Conservation (phyloP, 1,140 invertebrate genomes). For the Brachionus koreanus region DNA sequence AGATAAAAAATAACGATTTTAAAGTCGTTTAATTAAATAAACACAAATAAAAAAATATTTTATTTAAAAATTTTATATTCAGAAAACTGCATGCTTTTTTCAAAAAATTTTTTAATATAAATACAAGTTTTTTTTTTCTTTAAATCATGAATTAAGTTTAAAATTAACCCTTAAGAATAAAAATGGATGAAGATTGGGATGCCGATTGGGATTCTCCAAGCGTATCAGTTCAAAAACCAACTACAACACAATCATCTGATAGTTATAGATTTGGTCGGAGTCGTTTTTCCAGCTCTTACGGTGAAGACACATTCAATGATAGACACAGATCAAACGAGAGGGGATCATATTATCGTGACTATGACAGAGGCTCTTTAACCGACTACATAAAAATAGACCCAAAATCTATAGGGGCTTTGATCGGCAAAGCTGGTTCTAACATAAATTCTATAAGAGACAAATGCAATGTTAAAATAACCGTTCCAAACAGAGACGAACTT, state of each 20-base stretch:
- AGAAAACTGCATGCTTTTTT: background rate
- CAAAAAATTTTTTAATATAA: background rate
- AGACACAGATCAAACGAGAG: background rate
- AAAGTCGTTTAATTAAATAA: too few species aligned
- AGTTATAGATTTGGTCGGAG: background rate
- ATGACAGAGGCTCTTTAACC: background rate
- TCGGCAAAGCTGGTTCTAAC: constrained; percentile 31
- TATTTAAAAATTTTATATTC: background rate
- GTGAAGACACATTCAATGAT: background rate
- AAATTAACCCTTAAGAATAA: background rate
- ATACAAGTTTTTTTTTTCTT: background rate
- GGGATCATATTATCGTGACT: background rate
- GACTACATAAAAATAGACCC: constrained; percentile 6
- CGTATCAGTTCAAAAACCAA: background rate
- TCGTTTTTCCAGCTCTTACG: background rate
- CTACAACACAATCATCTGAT: background rate
- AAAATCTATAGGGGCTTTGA: background rate
- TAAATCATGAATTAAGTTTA: background rate
- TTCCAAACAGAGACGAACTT: constrained; percentile 15
- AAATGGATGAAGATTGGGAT: constrained; percentile 44
- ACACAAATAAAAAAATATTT: too few species aligned
- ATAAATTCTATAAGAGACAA: constrained; percentile 2
- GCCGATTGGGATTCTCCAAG: background rate
- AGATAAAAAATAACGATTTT: too few species aligned
- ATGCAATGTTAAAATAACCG: constrained; percentile 30